Evolutionary conservation across 1,140 invertebrate genomes (phyloP).

Genomic region (fruit fly (Drosophila melanogaster)): Release_6_plus_ISO1_MT NC_004354.4:14887001-14887500

Average conservation of each 20-base stretch:
- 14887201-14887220: conserved; percentile 92
- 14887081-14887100: conserved; percentile 92
- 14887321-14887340: conserved; percentile 93
- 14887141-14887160: conserved; percentile 91
- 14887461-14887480: conserved; percentile 93
- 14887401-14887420: conserved; percentile 90
- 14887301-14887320: conserved; percentile 94
- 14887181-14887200: conserved; percentile 91
- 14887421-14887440: conserved; percentile 92
- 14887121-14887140: conserved; percentile 94
- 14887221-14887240: conserved; percentile 88
- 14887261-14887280: conserved; percentile 96
- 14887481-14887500: conserved; percentile 90
- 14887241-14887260: conserved; percentile 92
- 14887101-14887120: conserved; percentile 92
- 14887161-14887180: conserved; percentile 89
- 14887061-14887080: conserved; percentile 91
- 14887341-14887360: conserved; percentile 92
- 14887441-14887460: conserved; percentile 91
- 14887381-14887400: conserved; percentile 92
- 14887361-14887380: conserved; percentile 90
- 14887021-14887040: conserved; percentile 91
- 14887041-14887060: conserved; percentile 93
- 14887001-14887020: conserved; percentile 93
- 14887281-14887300: conserved; percentile 92